Percentiles rank a stretch among this genome's conserved stretches.
Conservation (phyloP, 2,113 vertebrate species). For the Ifrita kowaldi region DNA sequence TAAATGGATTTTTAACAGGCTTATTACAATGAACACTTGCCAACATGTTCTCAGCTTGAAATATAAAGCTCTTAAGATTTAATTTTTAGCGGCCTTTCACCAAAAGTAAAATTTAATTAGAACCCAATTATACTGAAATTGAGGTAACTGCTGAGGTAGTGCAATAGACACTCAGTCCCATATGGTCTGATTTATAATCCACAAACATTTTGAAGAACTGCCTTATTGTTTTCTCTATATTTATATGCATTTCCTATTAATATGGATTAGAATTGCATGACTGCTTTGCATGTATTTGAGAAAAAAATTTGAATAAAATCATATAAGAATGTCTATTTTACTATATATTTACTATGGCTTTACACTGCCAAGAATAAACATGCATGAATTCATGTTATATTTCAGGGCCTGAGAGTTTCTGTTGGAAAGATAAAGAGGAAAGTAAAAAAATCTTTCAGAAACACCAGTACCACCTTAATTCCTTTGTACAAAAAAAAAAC, state of each 20-base stretch:
- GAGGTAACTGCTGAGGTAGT: conserved; percentile 23
- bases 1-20: conserved; percentile 20
- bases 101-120: conserved; percentile 36
- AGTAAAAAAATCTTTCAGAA: neutral
- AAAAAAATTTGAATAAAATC: neutral
- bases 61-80: conserved; percentile 31
- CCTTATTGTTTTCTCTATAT: neutral
- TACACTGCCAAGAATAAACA: neutral
- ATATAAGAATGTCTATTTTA: neutral
- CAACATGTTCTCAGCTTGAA: conserved; percentile 16
- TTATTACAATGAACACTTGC: conserved; percentile 3
- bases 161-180: neutral
- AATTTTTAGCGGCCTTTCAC: conserved; percentile 11
- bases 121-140: neutral
- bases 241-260: neutral
- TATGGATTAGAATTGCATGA: neutral
- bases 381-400: neutral
- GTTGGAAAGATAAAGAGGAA: neutral
- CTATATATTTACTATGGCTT: neutral
- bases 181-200: neutral
- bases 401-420: neutral
- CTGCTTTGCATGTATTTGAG: neutral
- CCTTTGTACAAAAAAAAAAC: neutral
- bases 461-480: neutral
- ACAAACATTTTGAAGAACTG: neutral